phyloP scores from a whole-genome alignment of 2,113 vertebrate species.

The Tragelaphus imberbis region DNA sequence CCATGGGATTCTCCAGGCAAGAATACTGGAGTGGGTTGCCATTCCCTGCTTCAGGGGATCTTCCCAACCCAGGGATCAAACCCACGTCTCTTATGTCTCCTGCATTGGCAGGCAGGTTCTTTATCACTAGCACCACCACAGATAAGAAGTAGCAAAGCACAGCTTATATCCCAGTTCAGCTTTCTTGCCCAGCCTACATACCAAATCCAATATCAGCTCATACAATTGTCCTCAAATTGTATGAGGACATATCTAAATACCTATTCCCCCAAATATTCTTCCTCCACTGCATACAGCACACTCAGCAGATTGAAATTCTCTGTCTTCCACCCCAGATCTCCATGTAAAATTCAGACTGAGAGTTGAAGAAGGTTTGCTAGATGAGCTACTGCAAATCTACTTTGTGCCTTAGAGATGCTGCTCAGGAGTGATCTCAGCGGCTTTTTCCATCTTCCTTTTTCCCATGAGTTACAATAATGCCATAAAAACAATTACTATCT shows the following conservation, averaged over 20 bases:
- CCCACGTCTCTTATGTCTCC: neutral
- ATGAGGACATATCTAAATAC: neutral
- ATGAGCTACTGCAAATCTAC: neutral
- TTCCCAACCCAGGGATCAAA: neutral
- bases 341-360: neutral
- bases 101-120: neutral
- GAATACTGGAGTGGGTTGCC: neutral
- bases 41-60: neutral
- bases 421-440: neutral
- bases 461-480: neutral
- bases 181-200: neutral
- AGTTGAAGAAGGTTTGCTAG: neutral
- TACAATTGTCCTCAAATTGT: neutral
- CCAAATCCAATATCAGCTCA: neutral
- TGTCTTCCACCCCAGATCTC: neutral
- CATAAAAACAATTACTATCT: conserved; percentile 71
- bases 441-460: neutral
- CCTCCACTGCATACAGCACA: neutral
- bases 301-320: neutral
- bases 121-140: neutral
- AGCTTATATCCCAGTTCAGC: neutral
- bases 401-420: neutral
- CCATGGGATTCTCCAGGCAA: neutral
- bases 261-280: neutral
- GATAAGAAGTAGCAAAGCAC: neutral